These are phyloP conservation scores for Chydorus sphaericus DNA, from an alignment of 2,888 invertebrate species.

Conservation along the genomic window DNA sequence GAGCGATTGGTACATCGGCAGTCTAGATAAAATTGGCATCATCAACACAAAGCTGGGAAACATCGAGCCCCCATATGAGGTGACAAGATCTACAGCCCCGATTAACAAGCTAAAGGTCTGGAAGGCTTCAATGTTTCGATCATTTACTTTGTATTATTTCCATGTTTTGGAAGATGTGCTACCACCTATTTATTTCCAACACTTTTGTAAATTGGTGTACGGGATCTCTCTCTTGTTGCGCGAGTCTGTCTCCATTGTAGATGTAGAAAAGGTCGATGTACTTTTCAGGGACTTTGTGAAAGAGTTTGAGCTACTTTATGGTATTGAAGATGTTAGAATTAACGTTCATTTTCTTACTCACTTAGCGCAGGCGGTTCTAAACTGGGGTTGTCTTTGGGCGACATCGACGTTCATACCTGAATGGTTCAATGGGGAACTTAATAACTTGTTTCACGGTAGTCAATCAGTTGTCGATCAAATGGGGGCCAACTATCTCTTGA, in stretches of 20 bases:
- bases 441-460: not conserved
- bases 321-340: not conserved
- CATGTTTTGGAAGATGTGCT: not conserved
- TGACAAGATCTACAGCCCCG: not conserved
- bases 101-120: not conserved
- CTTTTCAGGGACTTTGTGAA: not conserved
- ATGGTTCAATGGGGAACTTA: not conserved
- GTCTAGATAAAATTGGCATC: not conserved
- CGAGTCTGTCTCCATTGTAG: not conserved
- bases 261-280: not conserved
- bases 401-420: not conserved
- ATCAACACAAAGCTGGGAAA: not conserved
- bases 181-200: not conserved
- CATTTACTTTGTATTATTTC: not conserved
- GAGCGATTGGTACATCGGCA: not conserved
- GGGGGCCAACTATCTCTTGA: not conserved
- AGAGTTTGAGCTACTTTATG: not conserved
- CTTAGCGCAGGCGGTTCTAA: not conserved
- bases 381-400: not conserved
- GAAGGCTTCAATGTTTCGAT: not conserved
- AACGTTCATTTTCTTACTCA: not conserved
- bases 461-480: not conserved
- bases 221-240: not conserved
- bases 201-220: not conserved
- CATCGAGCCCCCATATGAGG: not conserved